Percentiles rank a stretch among this genome's conserved stretches.
Conservation (phyloP, 2,113 vertebrate species). For the Cricetomys ansorgei region DNA sequence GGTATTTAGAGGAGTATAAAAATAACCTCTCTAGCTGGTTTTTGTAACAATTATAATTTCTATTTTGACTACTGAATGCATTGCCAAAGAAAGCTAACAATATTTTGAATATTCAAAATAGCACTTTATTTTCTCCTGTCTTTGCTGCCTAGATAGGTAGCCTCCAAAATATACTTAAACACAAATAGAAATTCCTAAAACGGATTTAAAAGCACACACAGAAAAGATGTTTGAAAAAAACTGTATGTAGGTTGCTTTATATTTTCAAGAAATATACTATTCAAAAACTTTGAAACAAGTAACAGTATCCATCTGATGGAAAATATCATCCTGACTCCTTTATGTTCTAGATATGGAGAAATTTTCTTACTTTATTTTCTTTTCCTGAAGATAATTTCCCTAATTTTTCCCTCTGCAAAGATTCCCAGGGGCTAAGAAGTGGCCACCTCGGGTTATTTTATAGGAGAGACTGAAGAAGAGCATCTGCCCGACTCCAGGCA, state of each 20-base stretch:
- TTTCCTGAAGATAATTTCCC: neutral
- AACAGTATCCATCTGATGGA: neutral
- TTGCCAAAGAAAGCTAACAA: neutral
- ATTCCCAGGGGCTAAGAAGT: neutral
- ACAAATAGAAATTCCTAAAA: neutral
- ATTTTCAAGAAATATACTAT: neutral
- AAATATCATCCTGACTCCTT: neutral
- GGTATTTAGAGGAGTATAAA: neutral
- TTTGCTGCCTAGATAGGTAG: neutral
- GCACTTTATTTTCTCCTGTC: neutral
- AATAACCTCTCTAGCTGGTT: neutral
- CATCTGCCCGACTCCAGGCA: too few species aligned
- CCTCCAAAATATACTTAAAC: neutral
- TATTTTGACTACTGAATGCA: neutral
- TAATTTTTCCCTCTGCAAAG: neutral
- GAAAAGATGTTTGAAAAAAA: constrained; percentile 26
- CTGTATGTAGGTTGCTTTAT: neutral
- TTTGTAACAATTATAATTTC: constrained; percentile 7
- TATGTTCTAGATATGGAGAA: neutral
- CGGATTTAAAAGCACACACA: constrained; percentile 6
- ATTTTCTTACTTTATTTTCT: constrained; percentile 28
- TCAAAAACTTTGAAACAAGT: neutral
- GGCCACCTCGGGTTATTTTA: neutral
- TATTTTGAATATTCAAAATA: constrained; percentile 12
- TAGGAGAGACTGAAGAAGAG: neutral